These are phyloP conservation scores for Drosophila pandora DNA, from an alignment of 1,140 invertebrate genomes.

Conservation along the genomic window DNA sequence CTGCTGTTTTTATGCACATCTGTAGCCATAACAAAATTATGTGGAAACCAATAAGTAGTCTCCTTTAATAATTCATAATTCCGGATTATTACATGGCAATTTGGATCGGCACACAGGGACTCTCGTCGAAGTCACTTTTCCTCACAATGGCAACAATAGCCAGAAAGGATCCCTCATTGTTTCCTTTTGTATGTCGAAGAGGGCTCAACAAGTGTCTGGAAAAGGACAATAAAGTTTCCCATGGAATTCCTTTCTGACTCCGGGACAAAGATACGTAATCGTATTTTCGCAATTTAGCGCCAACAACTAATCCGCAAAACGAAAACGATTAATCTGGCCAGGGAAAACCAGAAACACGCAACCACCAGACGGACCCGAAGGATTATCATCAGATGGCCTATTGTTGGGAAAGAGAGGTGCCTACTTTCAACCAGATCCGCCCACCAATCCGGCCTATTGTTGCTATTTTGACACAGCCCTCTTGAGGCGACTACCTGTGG, in stretches of 20 bases:
- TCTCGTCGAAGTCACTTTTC: constrained; percentile 4
- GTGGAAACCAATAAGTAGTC: constrained; percentile 55
- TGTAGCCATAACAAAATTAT: constrained; percentile 57
- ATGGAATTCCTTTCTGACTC: constrained; percentile 36
- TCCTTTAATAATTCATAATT: constrained; percentile 59
- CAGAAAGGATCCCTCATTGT: constrained; percentile 30
- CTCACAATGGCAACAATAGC: constrained; percentile 35
- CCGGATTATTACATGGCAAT: constrained; percentile 74
- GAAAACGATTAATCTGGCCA: constrained; percentile 75
- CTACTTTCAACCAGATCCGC: constrained; percentile 67
- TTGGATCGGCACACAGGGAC: constrained; percentile 22
- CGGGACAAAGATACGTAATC: constrained; percentile 49
- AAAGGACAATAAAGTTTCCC: constrained; percentile 47
- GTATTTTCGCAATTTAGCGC: constrained; percentile 80
- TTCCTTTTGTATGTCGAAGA: constrained; percentile 13
- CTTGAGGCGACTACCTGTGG: not conserved
- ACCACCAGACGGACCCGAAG: constrained; percentile 15
- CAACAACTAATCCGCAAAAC: constrained; percentile 75
- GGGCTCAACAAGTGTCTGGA: constrained; percentile 38
- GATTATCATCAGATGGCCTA: constrained; percentile 75
- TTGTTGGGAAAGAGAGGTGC: constrained; percentile 45
- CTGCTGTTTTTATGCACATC: constrained; percentile 45
- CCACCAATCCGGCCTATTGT: constrained; percentile 53
- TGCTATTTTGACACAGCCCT: constrained; percentile 72
- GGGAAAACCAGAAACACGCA: constrained; percentile 34